These are phyloP conservation scores for Drosophila rellima DNA, from an alignment of 2,888 invertebrate species.

Conservation along the genomic window DNA sequence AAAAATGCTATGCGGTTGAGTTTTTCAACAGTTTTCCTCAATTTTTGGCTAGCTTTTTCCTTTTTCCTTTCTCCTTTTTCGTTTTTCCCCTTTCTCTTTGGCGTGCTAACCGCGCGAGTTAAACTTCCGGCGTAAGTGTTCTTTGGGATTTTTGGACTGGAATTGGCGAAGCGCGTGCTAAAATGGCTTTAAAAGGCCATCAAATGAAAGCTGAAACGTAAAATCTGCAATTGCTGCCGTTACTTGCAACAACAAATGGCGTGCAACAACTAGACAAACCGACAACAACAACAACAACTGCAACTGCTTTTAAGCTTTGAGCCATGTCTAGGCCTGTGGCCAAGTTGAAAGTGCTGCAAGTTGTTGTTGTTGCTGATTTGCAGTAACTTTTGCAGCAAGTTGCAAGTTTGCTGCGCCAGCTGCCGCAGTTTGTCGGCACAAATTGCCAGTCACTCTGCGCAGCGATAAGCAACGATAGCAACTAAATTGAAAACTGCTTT, in stretches of 20 bases:
- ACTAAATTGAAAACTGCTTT: slow-evolving; percentile 75
- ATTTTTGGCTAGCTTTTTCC: slow-evolving; percentile 13
- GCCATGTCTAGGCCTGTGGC: slow-evolving; percentile 46
- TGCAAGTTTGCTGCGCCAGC: slow-evolving; percentile 56
- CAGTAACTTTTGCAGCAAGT: slow-evolving; percentile 53
- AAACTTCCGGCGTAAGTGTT: slow-evolving; percentile 54
- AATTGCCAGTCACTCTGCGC: slow-evolving; percentile 70
- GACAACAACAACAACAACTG: slow-evolving; percentile 14
- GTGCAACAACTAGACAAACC: slow-evolving; percentile 9
- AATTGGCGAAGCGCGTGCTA: slow-evolving; percentile 47
- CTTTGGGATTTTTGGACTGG: slow-evolving; percentile 34
- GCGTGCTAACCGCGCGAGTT: slow-evolving; percentile 44
- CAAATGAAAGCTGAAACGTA: slow-evolving; percentile 67
- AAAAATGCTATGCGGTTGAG: slow-evolving; percentile 44
- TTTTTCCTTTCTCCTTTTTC: slow-evolving; percentile 29
- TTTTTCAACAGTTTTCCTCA: slow-evolving; percentile 22
- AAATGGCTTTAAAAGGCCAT: slow-evolving; percentile 78
- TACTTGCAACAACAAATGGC: slow-evolving; percentile 40
- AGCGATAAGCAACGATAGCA: slow-evolving; percentile 68
- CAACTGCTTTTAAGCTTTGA: slow-evolving; percentile 23
- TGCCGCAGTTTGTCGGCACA: slow-evolving; percentile 76
- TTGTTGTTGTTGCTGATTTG: slow-evolving; percentile 42
- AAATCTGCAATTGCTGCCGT: slow-evolving; percentile 51
- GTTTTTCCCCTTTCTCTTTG: not conserved
- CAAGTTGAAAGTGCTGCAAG: slow-evolving; percentile 14